These are phyloP conservation scores for Borostomias antarcticus DNA, from an alignment of 2,797 vertebrate species.

Conservation along the genomic window DNA sequence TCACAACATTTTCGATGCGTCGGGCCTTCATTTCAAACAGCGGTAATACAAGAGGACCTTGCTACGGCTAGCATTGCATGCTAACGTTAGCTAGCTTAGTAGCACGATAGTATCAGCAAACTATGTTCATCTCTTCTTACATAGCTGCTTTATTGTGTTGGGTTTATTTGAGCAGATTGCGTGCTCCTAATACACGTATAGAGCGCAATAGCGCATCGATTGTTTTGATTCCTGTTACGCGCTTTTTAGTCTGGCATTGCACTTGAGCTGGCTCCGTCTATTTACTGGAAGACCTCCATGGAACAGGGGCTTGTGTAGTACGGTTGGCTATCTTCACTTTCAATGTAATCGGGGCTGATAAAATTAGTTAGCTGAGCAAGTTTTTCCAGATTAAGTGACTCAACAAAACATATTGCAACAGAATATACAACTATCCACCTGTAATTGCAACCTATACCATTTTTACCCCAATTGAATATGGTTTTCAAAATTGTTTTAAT, in stretches of 20 bases:
- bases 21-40: constrained; percentile 68
- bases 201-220: background rate
- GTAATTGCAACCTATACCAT: no score
- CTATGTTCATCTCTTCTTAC: background rate
- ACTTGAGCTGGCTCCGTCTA: constrained; percentile 8
- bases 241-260: constrained; percentile 9
- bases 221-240: constrained; percentile 4
- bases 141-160: background rate
- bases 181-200: background rate
- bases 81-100: constrained; percentile 50
- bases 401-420: no score
- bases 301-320: background rate
- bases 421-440: no score
- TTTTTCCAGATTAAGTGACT: no score
- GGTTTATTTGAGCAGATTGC: background rate
- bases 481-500: no score
- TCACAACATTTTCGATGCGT: constrained; percentile 65
- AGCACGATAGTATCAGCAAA: constrained; percentile 45
- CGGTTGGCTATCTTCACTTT: background rate
- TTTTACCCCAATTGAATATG: no score
- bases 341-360: background rate
- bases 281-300: background rate
- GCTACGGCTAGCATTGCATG: constrained; percentile 47
- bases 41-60: constrained; percentile 59
- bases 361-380: background rate